Percentiles rank a stretch among this genome's conserved stretches.
phyloP scores from a whole-genome alignment of 1,140 invertebrate species.

The Cotesia vestalis region DNA sequence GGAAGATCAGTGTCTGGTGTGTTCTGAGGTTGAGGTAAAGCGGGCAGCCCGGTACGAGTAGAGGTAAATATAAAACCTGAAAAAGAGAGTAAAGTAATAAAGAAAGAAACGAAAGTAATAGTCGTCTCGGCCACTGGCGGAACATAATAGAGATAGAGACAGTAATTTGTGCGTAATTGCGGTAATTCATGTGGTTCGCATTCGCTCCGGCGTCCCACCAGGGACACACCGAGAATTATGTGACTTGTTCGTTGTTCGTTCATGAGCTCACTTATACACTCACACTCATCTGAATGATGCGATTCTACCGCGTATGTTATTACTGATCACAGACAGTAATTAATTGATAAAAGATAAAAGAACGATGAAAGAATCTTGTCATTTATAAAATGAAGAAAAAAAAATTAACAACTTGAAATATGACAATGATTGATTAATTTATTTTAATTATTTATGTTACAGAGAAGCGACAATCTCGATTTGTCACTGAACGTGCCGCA shows the following conservation, averaged over 20 bases:
- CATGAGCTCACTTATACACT: conserved; percentile 7
- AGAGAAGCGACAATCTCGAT: conserved; percentile 80
- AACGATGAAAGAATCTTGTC: neutral
- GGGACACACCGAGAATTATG: conserved; percentile 38
- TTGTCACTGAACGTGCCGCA: conserved; percentile 75
- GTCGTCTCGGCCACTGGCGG: conserved; percentile 37
- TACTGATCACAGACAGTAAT: conserved; percentile 9
- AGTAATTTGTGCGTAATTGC: conserved; percentile 48
- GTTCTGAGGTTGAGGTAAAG: no score
- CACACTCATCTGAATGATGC: conserved; percentile 19
- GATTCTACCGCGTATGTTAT: conserved; percentile 30
- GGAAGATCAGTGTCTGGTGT: no score
- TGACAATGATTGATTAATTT: conserved; percentile 26
- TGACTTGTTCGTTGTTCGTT: conserved; percentile 22
- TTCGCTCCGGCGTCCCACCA: conserved; percentile 39
- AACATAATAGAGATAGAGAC: conserved; percentile 45
- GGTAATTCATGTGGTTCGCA: conserved; percentile 43
- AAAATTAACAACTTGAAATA: neutral
- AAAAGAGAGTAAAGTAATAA: conserved; percentile 4
- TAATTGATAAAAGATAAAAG: no score
- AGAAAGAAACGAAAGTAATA: conserved; percentile 37
- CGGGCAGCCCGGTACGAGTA: neutral
- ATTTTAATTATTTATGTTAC: conserved; percentile 64
- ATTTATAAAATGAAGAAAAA: conserved; percentile 8
- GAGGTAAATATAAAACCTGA: conserved; percentile 10